These are phyloP conservation scores for Lithobius niger DNA, from an alignment of 1,140 invertebrate genomes.

Conservation along the genomic window DNA sequence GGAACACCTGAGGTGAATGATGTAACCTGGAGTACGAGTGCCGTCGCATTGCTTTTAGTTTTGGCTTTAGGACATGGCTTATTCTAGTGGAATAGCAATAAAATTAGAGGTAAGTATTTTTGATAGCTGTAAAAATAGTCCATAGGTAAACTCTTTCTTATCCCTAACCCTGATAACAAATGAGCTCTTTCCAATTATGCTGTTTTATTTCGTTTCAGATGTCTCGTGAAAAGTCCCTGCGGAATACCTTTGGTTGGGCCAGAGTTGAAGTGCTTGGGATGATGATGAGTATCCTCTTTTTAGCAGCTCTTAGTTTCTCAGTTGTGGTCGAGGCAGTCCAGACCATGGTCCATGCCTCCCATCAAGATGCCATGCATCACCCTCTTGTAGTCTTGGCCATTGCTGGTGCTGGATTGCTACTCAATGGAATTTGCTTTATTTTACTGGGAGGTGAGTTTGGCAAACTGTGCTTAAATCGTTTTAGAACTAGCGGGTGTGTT, in stretches of 20 bases:
- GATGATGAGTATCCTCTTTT: constrained; percentile 64
- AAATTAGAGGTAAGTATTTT: too few species aligned
- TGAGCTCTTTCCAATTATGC: background rate
- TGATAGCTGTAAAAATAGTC: background rate
- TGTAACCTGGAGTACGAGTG: too few species aligned
- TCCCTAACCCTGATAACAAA: constrained; percentile 8
- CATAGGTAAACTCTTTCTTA: background rate
- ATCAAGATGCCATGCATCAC: constrained; percentile 48
- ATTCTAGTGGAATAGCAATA: too few species aligned
- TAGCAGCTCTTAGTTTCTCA: constrained; percentile 69
- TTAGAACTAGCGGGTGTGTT: background rate
- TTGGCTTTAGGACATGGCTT: too few species aligned
- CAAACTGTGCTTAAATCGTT: background rate
- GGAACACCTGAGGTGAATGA: too few species aligned
- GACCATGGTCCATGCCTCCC: constrained; percentile 24
- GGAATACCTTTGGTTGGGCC: constrained; percentile 84
- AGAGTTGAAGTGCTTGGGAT: constrained; percentile 69
- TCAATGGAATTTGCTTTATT: constrained; percentile 56
- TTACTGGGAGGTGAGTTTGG: constrained; percentile 49
- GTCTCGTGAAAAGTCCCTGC: constrained; percentile 44
- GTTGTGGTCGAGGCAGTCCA: constrained; percentile 65
- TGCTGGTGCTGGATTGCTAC: constrained; percentile 46
- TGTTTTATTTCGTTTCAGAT: constrained; percentile 25
- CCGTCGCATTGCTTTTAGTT: too few species aligned
- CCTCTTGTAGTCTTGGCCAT: constrained; percentile 43